These are phyloP conservation scores for Dinoponera quadriceps DNA, from an alignment of 1,140 invertebrate genomes.

Conservation along the genomic window DNA sequence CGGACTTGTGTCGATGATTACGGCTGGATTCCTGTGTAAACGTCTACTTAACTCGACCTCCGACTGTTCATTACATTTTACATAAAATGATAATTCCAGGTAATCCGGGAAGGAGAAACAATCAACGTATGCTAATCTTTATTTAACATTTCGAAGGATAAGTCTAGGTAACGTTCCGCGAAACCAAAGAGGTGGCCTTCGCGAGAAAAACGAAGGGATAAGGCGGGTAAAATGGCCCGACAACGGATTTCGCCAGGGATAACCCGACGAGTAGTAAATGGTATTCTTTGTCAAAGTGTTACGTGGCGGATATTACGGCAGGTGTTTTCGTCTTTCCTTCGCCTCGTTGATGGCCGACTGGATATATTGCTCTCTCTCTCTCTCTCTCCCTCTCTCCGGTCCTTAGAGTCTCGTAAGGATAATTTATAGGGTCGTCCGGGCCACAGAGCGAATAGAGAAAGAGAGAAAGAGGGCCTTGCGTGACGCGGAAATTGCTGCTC, in stretches of 20 bases:
- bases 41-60: too few species aligned
- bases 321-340: constrained; percentile 60
- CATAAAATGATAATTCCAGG: too few species aligned
- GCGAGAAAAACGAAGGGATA: constrained; percentile 49
- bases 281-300: constrained; percentile 60
- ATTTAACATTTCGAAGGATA: constrained; percentile 20
- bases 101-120: too few species aligned
- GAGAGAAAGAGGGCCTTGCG: constrained; percentile 17
- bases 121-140: constrained; percentile 18
- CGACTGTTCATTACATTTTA: too few species aligned
- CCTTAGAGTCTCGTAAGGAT: constrained; percentile 64
- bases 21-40: too few species aligned
- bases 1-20: too few species aligned
- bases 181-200: background rate
- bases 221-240: constrained; percentile 28
- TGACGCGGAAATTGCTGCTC: constrained; percentile 52
- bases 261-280: constrained; percentile 59
- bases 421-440: constrained; percentile 53
- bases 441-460: background rate
- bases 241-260: constrained; percentile 38
- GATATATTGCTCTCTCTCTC: constrained; percentile 62
- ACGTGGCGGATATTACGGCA: constrained; percentile 60
- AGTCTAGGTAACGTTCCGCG: background rate
- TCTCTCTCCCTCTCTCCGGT: constrained; percentile 37
- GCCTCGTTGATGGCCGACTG: constrained; percentile 45